A percentile compares a stretch with the other conserved stretches of the same genome.
Conservation (phyloP, 2,888 invertebrate genomes). For the Temnothorax rugatulus region DNA sequence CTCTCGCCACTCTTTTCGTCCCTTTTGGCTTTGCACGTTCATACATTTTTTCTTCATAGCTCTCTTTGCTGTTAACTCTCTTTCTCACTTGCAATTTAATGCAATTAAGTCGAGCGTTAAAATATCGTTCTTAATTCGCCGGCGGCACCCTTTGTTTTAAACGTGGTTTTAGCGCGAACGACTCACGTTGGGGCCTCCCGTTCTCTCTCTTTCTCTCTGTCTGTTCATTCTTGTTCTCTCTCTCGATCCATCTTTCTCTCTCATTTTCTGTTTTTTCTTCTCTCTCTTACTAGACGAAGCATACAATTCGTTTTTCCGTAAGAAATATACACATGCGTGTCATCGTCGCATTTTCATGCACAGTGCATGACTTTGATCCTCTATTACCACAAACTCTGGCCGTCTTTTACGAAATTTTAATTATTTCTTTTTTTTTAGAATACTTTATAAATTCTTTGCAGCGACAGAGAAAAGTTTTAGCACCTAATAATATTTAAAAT, state of each 20-base stretch:
- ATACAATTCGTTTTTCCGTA: slow-evolving; percentile 47
- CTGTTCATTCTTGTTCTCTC: background rate
- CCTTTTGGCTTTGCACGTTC: slow-evolving; percentile 44
- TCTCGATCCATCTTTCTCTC: slow-evolving; percentile 24
- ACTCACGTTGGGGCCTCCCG: slow-evolving; percentile 56
- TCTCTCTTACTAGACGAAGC: background rate
- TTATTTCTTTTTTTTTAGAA: slow-evolving; percentile 57
- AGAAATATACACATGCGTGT: slow-evolving; percentile 45
- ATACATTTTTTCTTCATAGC: slow-evolving; percentile 57
- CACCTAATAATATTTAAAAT: background rate
- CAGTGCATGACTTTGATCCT: slow-evolving; percentile 62
- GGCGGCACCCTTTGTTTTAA: slow-evolving; percentile 78
- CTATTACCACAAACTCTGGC: slow-evolving; percentile 45
- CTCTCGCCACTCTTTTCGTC: slow-evolving; percentile 46
- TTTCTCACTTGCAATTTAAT: slow-evolving; percentile 76
- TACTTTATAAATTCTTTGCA: background rate
- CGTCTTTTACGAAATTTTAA: slow-evolving; percentile 61
- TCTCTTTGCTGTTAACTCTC: slow-evolving; percentile 37
- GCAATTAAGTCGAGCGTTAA: slow-evolving; percentile 83
- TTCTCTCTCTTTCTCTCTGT: background rate
- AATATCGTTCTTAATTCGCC: slow-evolving; percentile 82
- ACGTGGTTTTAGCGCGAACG: slow-evolving; percentile 70
- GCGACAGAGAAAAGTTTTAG: slow-evolving; percentile 2
- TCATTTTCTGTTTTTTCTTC: background rate
- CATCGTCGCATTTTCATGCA: slow-evolving; percentile 17